A percentile compares a stretch with the other conserved stretches of the same genome.
Conservation (phyloP, 2,888 invertebrate genomes). For the Orchesellides sinensis region DNA sequence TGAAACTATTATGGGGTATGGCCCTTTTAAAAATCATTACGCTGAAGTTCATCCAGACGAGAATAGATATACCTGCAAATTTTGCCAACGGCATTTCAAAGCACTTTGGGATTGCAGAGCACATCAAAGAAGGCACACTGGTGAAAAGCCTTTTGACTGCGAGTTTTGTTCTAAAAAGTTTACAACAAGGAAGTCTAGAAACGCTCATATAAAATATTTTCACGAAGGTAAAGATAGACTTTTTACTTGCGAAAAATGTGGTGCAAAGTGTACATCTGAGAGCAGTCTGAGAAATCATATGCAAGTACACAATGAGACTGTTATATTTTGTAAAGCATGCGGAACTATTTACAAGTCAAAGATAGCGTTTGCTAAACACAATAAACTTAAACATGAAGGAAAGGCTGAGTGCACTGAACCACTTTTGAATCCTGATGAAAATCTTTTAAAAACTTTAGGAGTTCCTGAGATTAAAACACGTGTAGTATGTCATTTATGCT, state of each 20-base stretch:
- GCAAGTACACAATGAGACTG: constrained; percentile 1
- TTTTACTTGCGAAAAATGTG: constrained; percentile 9
- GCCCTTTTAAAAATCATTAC: constrained; percentile 30
- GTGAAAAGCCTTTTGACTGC: constrained; percentile 26
- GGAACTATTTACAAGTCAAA: neutral
- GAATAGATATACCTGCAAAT: constrained; percentile 35
- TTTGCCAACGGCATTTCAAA: constrained; percentile 16
- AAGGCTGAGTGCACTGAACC: constrained; percentile 36
- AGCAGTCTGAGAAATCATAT: neutral
- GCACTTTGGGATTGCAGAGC: neutral
- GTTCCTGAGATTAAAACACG: neutral
- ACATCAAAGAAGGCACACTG: constrained; percentile 38
- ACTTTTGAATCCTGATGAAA: neutral
- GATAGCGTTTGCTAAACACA: constrained; percentile 23
- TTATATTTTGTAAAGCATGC: constrained; percentile 35
- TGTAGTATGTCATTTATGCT: constrained; percentile 37
- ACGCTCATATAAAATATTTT: neutral
- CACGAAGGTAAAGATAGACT: neutral
- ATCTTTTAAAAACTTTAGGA: constrained; percentile 1
- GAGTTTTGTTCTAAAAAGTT: neutral
- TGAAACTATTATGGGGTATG: neutral
- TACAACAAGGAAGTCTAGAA: neutral
- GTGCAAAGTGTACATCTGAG: neutral
- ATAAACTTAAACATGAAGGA: constrained; percentile 6
- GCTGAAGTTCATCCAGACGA: constrained; percentile 21